Evolutionary conservation across 1,140 invertebrate species (phyloP), one percentile per base, ranked within the genome.

Genomic region (Holotrichia oblita): DNA sequence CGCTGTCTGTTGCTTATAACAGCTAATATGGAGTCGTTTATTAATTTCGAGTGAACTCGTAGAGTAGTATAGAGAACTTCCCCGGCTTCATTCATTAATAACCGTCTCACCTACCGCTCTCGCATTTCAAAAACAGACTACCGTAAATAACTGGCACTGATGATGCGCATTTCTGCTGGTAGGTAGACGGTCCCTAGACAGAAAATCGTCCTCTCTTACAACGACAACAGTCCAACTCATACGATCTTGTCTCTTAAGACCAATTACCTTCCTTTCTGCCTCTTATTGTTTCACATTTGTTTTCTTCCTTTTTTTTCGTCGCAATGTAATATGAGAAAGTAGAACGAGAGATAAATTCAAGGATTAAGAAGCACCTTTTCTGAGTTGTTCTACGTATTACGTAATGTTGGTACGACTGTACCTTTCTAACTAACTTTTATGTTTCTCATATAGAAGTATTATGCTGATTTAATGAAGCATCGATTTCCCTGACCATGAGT

Each of bases 1-100:
- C 81, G 83, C 85, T 87, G 86, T 87, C 85, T 86, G 84, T 86
- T 87, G 85, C 86, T 86, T 83, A 85, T 85, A 86, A 86, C 85
- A 86, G 86, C 85, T 87, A 87, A 87, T 87, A 86, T 80, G 82
- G 82, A 84, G 83, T 83, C 85, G 85, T 86, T 86, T 87, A 87
- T 87, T 87, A 87, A 86, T 87, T 87, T 85, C 81, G 84, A 83
- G 83, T 83, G 84, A 83, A 82, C 81, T 81, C 80, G 80, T 81
- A n/a, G 12, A 42, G 41, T 42, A n/a, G 12, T 48, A 48, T 3
- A 48, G 44, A 83, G 83, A 73, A 73, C 7, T 73, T 84, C 82
- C 78, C 78, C 79, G 77, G 79, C 80, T 55, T 73, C 77, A 80
- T 84, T 86, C 85, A 86, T 85, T 86, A 86, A 86, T 86, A 86